Evolutionary conservation across 2,113 vertebrate species (phyloP).

Genomic region (Patagioenas fasciata): DNA sequence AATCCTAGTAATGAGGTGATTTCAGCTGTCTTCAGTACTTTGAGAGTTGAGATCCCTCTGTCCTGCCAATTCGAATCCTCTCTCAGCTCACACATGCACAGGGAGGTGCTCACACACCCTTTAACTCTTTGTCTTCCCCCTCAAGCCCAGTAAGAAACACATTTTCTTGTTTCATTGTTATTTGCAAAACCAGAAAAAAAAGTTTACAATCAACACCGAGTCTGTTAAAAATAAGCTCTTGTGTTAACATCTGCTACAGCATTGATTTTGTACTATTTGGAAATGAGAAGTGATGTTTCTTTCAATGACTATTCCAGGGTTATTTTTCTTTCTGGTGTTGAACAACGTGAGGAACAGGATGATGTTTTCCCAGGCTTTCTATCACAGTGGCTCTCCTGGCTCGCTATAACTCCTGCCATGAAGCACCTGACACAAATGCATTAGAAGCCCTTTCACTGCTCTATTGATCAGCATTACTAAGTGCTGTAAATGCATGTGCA

Average conservation of each 20-base stretch:
- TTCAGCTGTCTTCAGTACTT: conserved; percentile 15
- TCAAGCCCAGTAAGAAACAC: not conserved
- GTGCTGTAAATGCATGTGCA: not conserved
- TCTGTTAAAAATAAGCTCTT: not conserved
- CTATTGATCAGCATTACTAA: not conserved
- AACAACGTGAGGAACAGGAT: not conserved
- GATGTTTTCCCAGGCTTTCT: not conserved
- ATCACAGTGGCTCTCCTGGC: not conserved
- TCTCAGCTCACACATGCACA: not conserved
- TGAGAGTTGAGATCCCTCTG: not conserved
- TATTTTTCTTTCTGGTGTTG: not conserved
- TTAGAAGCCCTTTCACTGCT: not conserved
- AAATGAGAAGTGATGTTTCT: not conserved
- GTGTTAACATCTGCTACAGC: not conserved
- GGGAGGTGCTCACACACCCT: not conserved
- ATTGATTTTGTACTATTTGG: not conserved
- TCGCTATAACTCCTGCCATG: not conserved
- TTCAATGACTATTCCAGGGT: not conserved
- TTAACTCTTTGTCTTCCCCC: not conserved
- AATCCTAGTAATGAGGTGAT: conserved; percentile 43
- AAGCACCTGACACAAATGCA: not conserved
- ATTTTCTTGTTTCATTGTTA: not conserved
- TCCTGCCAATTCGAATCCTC: not conserved
- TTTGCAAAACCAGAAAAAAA: not conserved
- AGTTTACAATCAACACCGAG: not conserved